Base-by-base conservation (phyloP, 2,888 invertebrate genomes). In the Synanthedon myopaeformis region DNA sequence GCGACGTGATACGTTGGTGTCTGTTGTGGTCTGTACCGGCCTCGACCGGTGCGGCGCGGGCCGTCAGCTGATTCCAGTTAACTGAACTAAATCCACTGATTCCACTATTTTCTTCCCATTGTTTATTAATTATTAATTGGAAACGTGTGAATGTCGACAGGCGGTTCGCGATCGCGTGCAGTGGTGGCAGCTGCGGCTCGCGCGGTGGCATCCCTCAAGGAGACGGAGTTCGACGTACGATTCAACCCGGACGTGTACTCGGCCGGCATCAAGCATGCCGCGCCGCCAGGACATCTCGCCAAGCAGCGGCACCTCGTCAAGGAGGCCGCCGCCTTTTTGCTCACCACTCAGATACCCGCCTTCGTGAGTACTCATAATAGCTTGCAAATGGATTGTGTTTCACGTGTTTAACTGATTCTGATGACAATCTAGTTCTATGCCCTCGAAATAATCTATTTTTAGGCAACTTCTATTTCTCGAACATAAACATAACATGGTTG, bases 211-310 rank as follows among this genome's bases (percentile, higher is more conserved):
- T 99, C 98, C 0, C 89, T 99, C 5, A 96, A 96, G 77, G 97
- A 98, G 63, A 94, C 96, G 0, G 98, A 98, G 80, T 98, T 99
- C 81, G 97, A 97, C 76, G 95, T 99, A 60, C 92, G 97, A 58
- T 99, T 99, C 86, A 99, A 99, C 88, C 98, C 99, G 0, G 99
- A 99, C 84, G 97, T 98, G 58, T 99, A 95, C 85, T 98, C 98
- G 10, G 95, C 96, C 1, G 96, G 96, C 53, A 98, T 99, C 57
- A 91, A 90, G 55, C 98, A 98, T 85, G 87, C 92, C 17, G 91
- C 92, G 70, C 76, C 91, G 61, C 88, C 91, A 55, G 90, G 92
- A 64, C 89, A 90, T 45, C 85, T 97, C 53, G 90, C 92, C 59
- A 94, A 93, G 72, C 97, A 99, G 77, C 91, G 95, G 55, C 94